Evolutionary conservation across 2,113 vertebrate genomes (phyloP).

Genomic region (Nicator chloris): DNA sequence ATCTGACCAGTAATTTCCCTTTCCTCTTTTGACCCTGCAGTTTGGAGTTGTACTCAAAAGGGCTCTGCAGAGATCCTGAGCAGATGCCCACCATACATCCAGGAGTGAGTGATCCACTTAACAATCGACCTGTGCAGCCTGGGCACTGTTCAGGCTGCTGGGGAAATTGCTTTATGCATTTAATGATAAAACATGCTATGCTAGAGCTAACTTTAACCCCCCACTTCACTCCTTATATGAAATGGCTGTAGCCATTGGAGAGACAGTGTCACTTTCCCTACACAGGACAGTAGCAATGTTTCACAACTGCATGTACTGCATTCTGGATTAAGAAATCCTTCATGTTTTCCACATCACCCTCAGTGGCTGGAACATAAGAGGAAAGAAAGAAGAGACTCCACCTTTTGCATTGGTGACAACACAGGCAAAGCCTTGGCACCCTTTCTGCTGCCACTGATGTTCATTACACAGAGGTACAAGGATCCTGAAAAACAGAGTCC

Average conservation of each 20-base stretch:
- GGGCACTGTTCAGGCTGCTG: too few species aligned
- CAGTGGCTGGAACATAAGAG: background rate
- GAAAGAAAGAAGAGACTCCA: background rate
- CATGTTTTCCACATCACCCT: fast-evolving
- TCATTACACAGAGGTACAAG: fast-evolving
- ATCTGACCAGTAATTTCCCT: background rate
- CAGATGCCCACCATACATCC: fast-evolving
- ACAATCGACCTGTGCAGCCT: background rate
- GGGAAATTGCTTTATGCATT: background rate
- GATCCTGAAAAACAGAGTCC: background rate
- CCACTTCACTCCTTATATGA: background rate
- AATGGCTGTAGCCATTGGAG: background rate
- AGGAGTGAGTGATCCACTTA: background rate
- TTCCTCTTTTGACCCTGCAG: background rate
- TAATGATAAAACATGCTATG: background rate
- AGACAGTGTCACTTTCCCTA: background rate
- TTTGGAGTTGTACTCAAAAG: background rate
- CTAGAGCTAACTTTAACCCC: background rate
- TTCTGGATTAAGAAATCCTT: background rate
- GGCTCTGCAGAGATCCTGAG: background rate
- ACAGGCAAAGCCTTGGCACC: background rate
- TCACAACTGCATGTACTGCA: background rate
- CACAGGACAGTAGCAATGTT: background rate
- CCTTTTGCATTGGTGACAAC: background rate
- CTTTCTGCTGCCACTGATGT: background rate